Evolutionary conservation across 2,797 vertebrate species (phyloP).

Genomic region (Philypnodon macrostomus): DNA sequence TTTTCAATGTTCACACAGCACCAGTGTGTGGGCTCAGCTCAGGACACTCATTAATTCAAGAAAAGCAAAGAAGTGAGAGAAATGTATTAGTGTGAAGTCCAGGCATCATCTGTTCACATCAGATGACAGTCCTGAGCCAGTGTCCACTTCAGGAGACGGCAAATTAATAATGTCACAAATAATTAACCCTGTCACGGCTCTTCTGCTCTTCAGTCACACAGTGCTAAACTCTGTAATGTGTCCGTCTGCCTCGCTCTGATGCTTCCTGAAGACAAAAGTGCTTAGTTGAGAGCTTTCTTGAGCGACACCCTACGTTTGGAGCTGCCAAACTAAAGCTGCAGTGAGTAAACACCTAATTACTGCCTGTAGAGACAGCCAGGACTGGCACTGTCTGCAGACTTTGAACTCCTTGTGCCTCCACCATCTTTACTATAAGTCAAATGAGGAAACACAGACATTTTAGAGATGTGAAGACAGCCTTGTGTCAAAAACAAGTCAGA

Average conservation of each 20-base stretch:
- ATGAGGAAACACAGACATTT: constrained; percentile 12
- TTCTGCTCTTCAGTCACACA: constrained; percentile 42
- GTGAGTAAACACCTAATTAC: constrained; percentile 65
- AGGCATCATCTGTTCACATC: constrained; percentile 41
- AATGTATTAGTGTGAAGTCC: constrained; percentile 43
- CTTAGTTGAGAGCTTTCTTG: constrained; percentile 44
- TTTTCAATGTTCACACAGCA: constrained; percentile 46
- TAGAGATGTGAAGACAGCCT: constrained; percentile 35
- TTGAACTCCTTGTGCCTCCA: constrained; percentile 19
- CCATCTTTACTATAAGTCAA: constrained; percentile 23
- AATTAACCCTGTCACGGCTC: constrained; percentile 47
- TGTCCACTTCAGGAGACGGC: constrained; percentile 32
- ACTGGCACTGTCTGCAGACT: constrained; percentile 32
- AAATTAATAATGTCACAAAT: constrained; percentile 52
- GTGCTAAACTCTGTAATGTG: constrained; percentile 27
- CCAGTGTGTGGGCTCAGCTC: constrained; percentile 51
- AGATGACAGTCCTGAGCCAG: constrained; percentile 16
- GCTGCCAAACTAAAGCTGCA: constrained; percentile 51
- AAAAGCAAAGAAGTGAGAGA: constrained; percentile 54
- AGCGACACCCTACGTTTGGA: constrained; percentile 31
- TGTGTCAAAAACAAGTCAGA: constrained; percentile 54
- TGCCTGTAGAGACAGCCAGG: constrained; percentile 49
- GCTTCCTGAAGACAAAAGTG: constrained; percentile 34
- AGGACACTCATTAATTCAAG: constrained; percentile 58
- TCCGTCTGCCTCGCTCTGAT: constrained; percentile 35